Conservation (phyloP, 2,113 vertebrate species). For the Acrocephalus arundinaceus region DNA sequence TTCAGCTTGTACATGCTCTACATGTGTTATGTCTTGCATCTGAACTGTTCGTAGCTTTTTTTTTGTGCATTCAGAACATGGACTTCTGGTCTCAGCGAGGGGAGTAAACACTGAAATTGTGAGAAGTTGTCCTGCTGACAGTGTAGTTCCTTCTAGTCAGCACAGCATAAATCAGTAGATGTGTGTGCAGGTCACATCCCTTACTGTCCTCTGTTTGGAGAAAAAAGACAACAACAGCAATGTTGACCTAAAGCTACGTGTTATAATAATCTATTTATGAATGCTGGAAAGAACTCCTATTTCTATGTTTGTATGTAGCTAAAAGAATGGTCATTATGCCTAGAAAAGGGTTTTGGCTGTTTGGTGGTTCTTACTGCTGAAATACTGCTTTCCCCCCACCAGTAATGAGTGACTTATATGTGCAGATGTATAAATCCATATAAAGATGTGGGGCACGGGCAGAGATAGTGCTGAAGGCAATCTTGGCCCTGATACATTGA, state of each 20-base stretch:
- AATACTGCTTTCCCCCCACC: background rate
- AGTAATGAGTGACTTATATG: background rate
- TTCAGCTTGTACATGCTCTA: background rate
- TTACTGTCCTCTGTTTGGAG: background rate
- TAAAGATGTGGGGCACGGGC: background rate
- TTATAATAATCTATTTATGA: background rate
- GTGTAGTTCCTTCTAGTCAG: constrained; percentile 2
- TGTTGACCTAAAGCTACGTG: background rate
- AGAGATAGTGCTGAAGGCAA: background rate
- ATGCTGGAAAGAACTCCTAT: background rate
- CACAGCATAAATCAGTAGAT: background rate
- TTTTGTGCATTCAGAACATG: background rate
- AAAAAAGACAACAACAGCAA: background rate
- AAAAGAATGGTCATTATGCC: background rate
- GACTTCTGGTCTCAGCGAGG: background rate
- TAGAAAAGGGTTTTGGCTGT: background rate
- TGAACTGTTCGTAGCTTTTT: background rate
- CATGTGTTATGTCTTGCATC: background rate
- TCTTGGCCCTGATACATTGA: background rate
- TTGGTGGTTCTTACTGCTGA: background rate
- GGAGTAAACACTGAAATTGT: background rate
- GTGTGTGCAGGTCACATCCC: background rate
- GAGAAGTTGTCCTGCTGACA: constrained; percentile 23
- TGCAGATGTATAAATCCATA: background rate
- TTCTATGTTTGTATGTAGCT: background rate